Percentiles rank a stretch among this genome's conserved stretches.
Conservation (phyloP, 2,113 vertebrate species). For the Syrrhaptes paradoxus region DNA sequence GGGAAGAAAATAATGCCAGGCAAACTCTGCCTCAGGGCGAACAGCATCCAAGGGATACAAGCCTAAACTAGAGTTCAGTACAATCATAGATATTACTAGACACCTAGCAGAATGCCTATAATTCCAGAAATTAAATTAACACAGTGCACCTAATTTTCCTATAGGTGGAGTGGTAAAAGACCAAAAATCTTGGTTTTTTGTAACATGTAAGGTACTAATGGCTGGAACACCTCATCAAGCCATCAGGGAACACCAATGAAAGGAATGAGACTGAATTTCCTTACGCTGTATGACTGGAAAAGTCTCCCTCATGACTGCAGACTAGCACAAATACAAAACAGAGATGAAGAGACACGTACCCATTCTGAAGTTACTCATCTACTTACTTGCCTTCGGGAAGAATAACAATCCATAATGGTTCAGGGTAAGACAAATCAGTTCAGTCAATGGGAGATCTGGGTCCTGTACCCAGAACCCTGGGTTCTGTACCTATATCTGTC, state of each 20-base stretch:
- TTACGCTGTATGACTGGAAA: not conserved
- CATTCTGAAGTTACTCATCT: not conserved
- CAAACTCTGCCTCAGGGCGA: not conserved
- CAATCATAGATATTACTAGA: not conserved
- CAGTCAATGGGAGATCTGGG: not conserved
- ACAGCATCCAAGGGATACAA: not conserved
- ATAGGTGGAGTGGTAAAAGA: not conserved
- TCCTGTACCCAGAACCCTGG: not conserved
- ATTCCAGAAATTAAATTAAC: not conserved
- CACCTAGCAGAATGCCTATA: not conserved
- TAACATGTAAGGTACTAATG: not conserved
- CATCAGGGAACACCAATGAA: not conserved
- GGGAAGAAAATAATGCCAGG: not conserved
- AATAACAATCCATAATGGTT: not conserved
- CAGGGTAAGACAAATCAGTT: not conserved
- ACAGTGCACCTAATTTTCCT: not conserved
- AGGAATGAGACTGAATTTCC: not conserved
- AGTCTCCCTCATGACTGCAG: rapidly evolving
- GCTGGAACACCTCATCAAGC: not conserved
- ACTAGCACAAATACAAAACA: not conserved
- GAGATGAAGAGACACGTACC: not conserved
- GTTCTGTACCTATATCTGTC: not conserved
- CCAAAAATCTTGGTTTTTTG: not conserved
- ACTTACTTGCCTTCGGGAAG: not conserved
- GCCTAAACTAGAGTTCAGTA: not conserved